Percentiles rank a stretch among this genome's conserved stretches.
Evolutionary conservation across 2,888 invertebrate species (phyloP).

Genomic region (Sphecodes monilicornis): DNA sequence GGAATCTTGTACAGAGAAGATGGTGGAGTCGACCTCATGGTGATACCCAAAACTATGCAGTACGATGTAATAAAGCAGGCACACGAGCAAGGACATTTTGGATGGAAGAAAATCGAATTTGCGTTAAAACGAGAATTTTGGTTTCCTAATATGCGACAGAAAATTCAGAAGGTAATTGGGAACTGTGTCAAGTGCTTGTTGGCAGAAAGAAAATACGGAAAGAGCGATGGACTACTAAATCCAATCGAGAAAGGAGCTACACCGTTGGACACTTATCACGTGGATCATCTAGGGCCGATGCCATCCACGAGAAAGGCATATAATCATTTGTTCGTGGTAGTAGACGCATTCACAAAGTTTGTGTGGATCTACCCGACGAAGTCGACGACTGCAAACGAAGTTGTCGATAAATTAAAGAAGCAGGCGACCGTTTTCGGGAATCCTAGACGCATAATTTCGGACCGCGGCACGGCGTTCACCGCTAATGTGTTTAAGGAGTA

Average conservation of each 20-base stretch:
- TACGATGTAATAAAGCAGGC: too few relatives aligned
- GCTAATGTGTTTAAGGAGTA: not conserved
- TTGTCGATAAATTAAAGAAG: not conserved
- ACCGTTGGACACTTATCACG: not conserved
- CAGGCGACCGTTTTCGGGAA: not conserved
- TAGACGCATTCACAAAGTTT: not conserved
- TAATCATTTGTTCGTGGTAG: not conserved
- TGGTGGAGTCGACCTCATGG: too few relatives aligned
- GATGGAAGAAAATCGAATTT: too few relatives aligned
- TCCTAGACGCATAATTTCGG: not conserved
- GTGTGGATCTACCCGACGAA: slow-evolving; percentile 1
- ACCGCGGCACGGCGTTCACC: not conserved
- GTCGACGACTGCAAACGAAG: slow-evolving; percentile 1
- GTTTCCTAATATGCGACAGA: slow-evolving; percentile 54
- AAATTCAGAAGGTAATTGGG: slow-evolving; percentile 26
- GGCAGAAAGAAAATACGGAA: slow-evolving; percentile 1
- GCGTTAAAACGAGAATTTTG: slow-evolving; percentile 75
- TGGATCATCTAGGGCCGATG: not conserved
- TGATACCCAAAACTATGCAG: too few relatives aligned
- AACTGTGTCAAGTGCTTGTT: not conserved
- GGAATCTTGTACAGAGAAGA: too few relatives aligned
- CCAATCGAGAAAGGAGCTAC: not conserved
- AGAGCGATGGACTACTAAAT: too few relatives aligned
- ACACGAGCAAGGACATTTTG: too few relatives aligned
- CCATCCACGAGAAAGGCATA: not conserved